These are phyloP conservation scores for Cyclina sinensis DNA, from an alignment of 1,140 invertebrate species.

Conservation along the genomic window DNA sequence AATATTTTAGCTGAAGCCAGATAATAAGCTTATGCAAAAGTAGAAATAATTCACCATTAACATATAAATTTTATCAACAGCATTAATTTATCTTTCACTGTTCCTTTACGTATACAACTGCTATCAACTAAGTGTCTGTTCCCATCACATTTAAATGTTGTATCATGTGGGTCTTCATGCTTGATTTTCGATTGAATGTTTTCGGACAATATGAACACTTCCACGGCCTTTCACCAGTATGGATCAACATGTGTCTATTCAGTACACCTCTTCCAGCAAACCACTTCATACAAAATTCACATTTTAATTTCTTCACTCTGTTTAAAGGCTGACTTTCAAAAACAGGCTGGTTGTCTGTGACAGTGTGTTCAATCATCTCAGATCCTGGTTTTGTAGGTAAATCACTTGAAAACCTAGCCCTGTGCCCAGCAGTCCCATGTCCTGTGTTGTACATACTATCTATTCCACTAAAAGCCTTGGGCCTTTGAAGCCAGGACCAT, in stretches of 20 bases:
- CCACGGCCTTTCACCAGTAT: slow-evolving; percentile 31
- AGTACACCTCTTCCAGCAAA: slow-evolving; percentile 27
- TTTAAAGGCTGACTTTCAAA: not conserved
- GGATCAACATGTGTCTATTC: slow-evolving; percentile 27
- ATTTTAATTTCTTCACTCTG: slow-evolving; percentile 2
- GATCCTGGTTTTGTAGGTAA: not conserved
- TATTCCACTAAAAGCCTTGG: not conserved
- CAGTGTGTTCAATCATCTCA: not conserved
- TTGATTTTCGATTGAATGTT: slow-evolving; percentile 17
- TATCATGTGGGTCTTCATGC: not conserved
- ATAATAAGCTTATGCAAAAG: too few relatives aligned
- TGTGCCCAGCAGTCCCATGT: not conserved
- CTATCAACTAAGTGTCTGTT: too few relatives aligned
- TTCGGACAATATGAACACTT: not conserved
- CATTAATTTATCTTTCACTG: too few relatives aligned
- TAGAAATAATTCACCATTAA: too few relatives aligned
- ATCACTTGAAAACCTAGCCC: not conserved
- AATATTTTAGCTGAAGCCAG: too few relatives aligned
- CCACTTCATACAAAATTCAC: slow-evolving; percentile 37
- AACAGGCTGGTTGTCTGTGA: not conserved
- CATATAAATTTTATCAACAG: too few relatives aligned
- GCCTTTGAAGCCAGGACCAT: not conserved
- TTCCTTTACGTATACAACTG: too few relatives aligned
- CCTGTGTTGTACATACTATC: not conserved
- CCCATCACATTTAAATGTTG: not conserved